Conservation (phyloP, 2,113 vertebrate species). For the Neogobius melanostomus region DNA sequence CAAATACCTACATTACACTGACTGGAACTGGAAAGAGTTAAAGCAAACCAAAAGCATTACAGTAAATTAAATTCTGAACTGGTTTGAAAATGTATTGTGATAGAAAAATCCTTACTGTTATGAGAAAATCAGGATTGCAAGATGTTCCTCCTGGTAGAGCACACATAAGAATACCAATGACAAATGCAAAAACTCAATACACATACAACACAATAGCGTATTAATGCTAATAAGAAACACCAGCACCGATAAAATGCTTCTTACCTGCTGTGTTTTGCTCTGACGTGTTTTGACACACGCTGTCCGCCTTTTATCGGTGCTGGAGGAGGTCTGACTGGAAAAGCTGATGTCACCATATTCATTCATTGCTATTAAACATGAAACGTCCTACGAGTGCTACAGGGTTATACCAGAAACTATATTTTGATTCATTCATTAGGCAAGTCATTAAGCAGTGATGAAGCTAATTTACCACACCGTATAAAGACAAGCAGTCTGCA, state of each 20-base stretch:
- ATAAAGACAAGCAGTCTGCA: too few relatives aligned
- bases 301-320: constrained; percentile 19
- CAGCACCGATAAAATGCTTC: not conserved
- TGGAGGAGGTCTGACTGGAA: constrained; percentile 7
- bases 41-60: not conserved
- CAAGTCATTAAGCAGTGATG: too few relatives aligned
- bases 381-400: too few relatives aligned
- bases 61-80: not conserved
- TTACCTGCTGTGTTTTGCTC: constrained; percentile 15
- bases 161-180: not conserved
- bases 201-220: not conserved
- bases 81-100: not conserved
- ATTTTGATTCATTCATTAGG: too few relatives aligned
- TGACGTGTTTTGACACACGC: not conserved
- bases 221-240: too few relatives aligned
- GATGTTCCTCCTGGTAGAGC: not conserved
- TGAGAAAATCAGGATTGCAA: not conserved
- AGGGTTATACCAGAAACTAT: too few relatives aligned
- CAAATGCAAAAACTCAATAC: not conserved
- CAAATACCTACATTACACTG: too few relatives aligned
- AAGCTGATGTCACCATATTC: constrained; percentile 22
- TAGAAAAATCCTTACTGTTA: constrained; percentile 13
- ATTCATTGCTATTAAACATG: not conserved
- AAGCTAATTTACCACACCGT: too few relatives aligned
- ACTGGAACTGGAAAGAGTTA: not conserved